Percentiles rank a stretch among this genome's conserved stretches.
These are phyloP conservation scores for Colinus virginianus DNA, from an alignment of 2,113 vertebrate species.

Conservation along the genomic window DNA sequence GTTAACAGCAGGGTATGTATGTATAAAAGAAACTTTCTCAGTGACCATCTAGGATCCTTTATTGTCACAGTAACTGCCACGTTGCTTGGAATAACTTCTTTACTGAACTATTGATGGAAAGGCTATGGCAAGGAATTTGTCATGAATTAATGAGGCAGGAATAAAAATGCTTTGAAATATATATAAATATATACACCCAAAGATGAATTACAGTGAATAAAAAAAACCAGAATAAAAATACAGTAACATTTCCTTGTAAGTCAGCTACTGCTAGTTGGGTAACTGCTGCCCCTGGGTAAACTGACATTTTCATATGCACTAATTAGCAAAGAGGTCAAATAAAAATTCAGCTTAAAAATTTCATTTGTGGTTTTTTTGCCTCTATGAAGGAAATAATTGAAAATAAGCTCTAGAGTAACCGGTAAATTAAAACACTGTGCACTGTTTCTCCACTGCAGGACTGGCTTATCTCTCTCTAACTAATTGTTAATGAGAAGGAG, in stretches of 20 bases:
- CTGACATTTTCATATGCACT: slow-evolving; percentile 68
- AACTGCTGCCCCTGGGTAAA: slow-evolving; percentile 61
- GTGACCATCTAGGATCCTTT: background rate
- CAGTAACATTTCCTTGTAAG: slow-evolving; percentile 29
- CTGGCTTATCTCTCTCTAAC: background rate
- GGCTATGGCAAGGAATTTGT: background rate
- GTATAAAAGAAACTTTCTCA: background rate
- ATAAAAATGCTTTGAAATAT: background rate
- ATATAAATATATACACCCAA: background rate
- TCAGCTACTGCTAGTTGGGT: slow-evolving; percentile 42
- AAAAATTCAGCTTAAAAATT: slow-evolving; percentile 51
- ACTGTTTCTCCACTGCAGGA: background rate
- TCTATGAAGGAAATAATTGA: background rate
- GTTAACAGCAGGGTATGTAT: background rate
- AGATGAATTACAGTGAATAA: background rate
- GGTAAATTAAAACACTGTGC: background rate
- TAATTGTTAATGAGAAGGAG: background rate
- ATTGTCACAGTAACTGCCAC: background rate
- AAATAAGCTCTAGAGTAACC: background rate
- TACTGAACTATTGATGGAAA: background rate
- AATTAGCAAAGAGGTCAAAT: slow-evolving; percentile 73
- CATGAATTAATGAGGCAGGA: background rate
- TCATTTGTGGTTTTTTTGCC: background rate
- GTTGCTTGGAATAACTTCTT: background rate
- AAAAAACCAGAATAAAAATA: background rate